phyloP scores from a whole-genome alignment of 1,140 invertebrate species.

The Monomorium pharaonis region DNA sequence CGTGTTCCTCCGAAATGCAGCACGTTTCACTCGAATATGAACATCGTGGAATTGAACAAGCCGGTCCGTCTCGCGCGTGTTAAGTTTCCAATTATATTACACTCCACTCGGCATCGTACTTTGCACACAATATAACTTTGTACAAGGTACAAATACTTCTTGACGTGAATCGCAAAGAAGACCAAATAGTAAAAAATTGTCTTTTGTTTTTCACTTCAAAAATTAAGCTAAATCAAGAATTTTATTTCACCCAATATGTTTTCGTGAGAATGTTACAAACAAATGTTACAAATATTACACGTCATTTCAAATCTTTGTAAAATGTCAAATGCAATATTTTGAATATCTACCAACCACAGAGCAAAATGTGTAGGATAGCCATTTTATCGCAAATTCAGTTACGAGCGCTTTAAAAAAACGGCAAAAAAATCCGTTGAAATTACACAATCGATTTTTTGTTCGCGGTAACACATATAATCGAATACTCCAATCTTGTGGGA shows the following conservation, averaged over 20 bases:
- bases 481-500: conserved; percentile 11
- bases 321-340: background rate
- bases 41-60: conserved; percentile 25
- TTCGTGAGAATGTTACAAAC: background rate
- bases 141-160: background rate
- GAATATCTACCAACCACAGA: background rate
- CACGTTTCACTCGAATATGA: conserved; percentile 51
- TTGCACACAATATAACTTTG: background rate
- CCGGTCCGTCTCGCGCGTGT: conserved; percentile 14
- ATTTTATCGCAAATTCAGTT: background rate
- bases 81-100: conserved; percentile 54
- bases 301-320: background rate
- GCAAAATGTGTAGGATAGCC: background rate
- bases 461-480: conserved; percentile 12
- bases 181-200: background rate
- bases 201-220: background rate
- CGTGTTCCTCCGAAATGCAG: conserved; percentile 26
- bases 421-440: conserved; percentile 6
- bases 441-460: conserved; percentile 25
- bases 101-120: background rate
- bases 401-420: background rate
- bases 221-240: background rate
- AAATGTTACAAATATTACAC: background rate
- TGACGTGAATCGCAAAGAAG: background rate
- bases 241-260: background rate